Evolutionary conservation across 2,113 vertebrate genomes (phyloP), one percentile per base, ranked within the genome.

Genomic region (Paraplagusia blochii): DNA sequence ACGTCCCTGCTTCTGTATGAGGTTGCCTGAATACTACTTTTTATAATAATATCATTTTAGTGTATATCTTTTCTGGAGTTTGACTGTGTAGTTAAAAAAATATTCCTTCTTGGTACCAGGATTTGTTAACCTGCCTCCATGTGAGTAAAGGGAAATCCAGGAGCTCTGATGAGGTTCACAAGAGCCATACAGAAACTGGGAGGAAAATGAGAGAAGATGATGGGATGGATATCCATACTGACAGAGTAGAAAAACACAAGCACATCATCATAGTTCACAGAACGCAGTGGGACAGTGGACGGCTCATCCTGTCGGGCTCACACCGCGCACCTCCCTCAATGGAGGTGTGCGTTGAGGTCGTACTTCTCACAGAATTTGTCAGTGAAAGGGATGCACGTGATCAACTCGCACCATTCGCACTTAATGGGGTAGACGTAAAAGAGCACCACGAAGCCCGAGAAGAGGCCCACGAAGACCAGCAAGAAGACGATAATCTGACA

Each of bases 311-410:
- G 8, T 38, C 10, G 13, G 29, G 13, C 49, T 59, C 50, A 12
- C 16, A 1, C 33, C n/a, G 11, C 42, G 3, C 15, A 5, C 39
- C 74, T 96, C 90, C 39, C 74, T 96, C 90, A 99, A 85, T 97
- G 95, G 66, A 99, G 94, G 90, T 98, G 95, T 8, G 95, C 93
- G 0, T 99, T 96, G 80, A 99, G 93, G 85, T 98, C 96, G 0
- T 98, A 99, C 83, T 99, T 99, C 90, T 96, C 97, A 4, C 96
- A 99, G 91, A 99, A 99, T 69, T 99, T 98, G 92, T 99, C 96
- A 7, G 97, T 99, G 90, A 99, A 96, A 36, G 96, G 96, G 85
- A 99, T 98, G 79, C 97, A 99, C 36, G 96, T 99, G 72, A 99
- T 93, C 83, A 95, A 86, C 82, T 99, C 97, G 0, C 97, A 99